A percentile compares a stretch with the other conserved stretches of the same genome.
Evolutionary conservation across 2,113 vertebrate genomes (phyloP).

Genomic region (Notechis scutatus): DNA sequence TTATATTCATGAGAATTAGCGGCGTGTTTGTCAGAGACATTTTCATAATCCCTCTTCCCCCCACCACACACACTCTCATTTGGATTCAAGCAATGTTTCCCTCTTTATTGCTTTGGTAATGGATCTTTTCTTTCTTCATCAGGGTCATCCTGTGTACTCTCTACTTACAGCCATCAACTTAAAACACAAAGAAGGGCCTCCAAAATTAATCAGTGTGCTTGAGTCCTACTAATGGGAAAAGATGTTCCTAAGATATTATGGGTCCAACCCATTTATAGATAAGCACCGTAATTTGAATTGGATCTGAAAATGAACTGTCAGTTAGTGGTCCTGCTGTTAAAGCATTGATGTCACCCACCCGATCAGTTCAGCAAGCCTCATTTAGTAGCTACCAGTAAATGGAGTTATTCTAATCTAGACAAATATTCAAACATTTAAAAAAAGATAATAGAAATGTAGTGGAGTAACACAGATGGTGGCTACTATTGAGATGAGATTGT

Average conservation of each 20-base stretch:
- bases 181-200: neutral
- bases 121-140: neutral
- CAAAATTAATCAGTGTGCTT: neutral
- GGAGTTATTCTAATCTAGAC: neutral
- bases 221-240: neutral
- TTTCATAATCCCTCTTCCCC: neutral
- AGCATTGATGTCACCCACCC: neutral
- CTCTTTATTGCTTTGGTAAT: neutral
- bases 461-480: neutral
- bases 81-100: neutral
- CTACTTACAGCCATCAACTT: neutral
- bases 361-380: neutral
- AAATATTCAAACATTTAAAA: neutral
- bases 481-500: neutral
- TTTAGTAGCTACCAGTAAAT: neutral
- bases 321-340: neutral
- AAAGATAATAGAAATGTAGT: neutral
- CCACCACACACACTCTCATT: neutral
- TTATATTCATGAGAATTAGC: neutral
- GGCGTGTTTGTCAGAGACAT: neutral
- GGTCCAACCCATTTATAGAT: neutral
- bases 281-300: neutral
- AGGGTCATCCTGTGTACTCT: neutral
- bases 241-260: neutral
- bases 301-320: neutral